Conservation (phyloP, 2,797 vertebrate genomes). For the Takifugu rubripes region DNA sequence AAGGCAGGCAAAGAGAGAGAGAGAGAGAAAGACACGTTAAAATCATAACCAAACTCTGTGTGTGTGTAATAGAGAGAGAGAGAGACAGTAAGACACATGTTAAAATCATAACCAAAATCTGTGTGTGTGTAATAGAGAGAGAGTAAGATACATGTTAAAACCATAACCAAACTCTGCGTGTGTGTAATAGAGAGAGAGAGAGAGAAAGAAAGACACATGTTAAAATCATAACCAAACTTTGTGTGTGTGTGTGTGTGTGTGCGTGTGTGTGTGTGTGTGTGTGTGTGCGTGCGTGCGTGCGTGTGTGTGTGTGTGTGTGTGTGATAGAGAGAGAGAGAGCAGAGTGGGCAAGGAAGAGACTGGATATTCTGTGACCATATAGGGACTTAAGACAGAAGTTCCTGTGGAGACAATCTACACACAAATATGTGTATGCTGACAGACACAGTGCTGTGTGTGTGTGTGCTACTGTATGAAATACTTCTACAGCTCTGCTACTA, state of each 20-base stretch:
- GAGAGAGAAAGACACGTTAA: no score
- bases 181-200: neutral
- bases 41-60: neutral
- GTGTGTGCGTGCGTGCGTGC: neutral
- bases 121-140: neutral
- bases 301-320: neutral
- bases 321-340: neutral
- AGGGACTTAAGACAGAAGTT: neutral
- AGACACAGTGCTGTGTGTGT: constrained; percentile 3
- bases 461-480: neutral
- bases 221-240: neutral
- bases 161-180: neutral
- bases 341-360: neutral
- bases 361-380: neutral
- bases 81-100: no score
- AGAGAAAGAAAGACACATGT: no score
- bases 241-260: neutral
- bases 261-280: neutral
- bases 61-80: neutral
- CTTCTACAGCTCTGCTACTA: neutral
- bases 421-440: neutral
- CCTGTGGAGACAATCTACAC: neutral
- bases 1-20: no score
- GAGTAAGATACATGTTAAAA: no score
- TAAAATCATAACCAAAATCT: neutral